Evolutionary conservation across 2,888 invertebrate genomes (phyloP).

Genomic region (Danaus chrysippus): DNA sequence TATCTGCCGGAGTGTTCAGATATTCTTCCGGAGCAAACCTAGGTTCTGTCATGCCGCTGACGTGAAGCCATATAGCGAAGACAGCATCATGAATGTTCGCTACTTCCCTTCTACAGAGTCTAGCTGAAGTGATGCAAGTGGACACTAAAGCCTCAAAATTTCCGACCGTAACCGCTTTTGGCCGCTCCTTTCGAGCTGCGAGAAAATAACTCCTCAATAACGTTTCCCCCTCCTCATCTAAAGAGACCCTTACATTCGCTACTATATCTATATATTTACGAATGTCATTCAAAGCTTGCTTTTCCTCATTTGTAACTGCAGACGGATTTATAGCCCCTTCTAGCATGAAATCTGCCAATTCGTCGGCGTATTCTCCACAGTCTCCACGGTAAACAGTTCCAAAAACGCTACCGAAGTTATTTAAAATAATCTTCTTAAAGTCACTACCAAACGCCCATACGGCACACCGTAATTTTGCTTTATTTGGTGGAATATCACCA

Average conservation of each 20-base stretch:
- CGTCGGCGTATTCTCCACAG: slow-evolving; percentile 54
- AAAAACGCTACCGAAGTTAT: slow-evolving; percentile 61
- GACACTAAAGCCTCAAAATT: slow-evolving; percentile 57
- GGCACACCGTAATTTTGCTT: slow-evolving; percentile 50
- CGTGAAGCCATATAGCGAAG: slow-evolving; percentile 69
- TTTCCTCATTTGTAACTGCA: slow-evolving; percentile 44
- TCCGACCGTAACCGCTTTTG: slow-evolving; percentile 51
- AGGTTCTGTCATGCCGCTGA: slow-evolving; percentile 59
- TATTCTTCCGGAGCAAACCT: slow-evolving; percentile 66
- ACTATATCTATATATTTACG: slow-evolving; percentile 54
- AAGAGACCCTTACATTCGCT: slow-evolving; percentile 50
- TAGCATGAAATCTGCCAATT: slow-evolving; percentile 54
- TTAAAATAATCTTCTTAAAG: slow-evolving; percentile 56
- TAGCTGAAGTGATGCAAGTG: slow-evolving; percentile 56
- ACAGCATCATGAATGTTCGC: slow-evolving; percentile 62
- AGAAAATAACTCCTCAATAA: slow-evolving; percentile 60
- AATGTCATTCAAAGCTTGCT: slow-evolving; percentile 48
- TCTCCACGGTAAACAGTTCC: slow-evolving; percentile 62
- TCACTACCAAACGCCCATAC: slow-evolving; percentile 68
- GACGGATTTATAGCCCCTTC: slow-evolving; percentile 46
- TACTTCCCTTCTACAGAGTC: slow-evolving; percentile 54
- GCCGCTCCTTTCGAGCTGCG: slow-evolving; percentile 57
- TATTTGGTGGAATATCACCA: slow-evolving; percentile 47
- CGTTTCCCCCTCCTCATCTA: slow-evolving; percentile 48
- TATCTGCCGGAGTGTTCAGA: slow-evolving; percentile 56